Evolutionary conservation across 2,888 invertebrate genomes (phyloP).

Genomic region (Theodoxus fluviatilis): DNA sequence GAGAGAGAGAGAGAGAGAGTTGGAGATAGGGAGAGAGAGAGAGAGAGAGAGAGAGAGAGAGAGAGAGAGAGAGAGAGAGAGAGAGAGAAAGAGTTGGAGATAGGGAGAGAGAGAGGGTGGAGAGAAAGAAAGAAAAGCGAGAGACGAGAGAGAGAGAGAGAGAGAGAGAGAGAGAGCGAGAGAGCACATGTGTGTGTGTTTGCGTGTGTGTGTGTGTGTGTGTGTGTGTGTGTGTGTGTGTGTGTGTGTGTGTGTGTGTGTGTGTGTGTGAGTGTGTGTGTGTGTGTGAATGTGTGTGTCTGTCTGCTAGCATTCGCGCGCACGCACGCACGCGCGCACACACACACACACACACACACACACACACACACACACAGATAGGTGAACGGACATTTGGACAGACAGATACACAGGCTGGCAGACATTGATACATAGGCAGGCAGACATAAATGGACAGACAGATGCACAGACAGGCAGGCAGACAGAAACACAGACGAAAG

Average conservation of each 20-base stretch:
- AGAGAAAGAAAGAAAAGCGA: no score
- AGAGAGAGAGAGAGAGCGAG: neutral
- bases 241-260: constrained; percentile 17
- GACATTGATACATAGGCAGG: neutral
- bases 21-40: no score
- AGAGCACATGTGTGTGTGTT: constrained; percentile 10
- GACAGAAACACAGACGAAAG: neutral
- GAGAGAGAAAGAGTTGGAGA: neutral
- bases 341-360: constrained; percentile 10
- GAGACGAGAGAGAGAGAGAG: neutral
- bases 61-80: neutral
- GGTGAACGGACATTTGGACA: neutral
- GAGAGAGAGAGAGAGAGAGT: neutral
- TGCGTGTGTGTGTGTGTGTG: constrained; percentile 16
- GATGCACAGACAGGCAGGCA: constrained; percentile 3
- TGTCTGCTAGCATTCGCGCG: neutral
- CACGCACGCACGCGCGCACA: neutral
- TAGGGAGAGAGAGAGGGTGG: neutral
- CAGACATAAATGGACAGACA: neutral
- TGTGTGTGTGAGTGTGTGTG: constrained; percentile 19
- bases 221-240: constrained; percentile 21
- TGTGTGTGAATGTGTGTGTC: neutral
- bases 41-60: neutral
- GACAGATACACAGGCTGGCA: neutral
- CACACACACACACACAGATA: constrained; percentile 17